These are phyloP conservation scores for Trichechus manatus DNA, from an alignment of 2,113 vertebrate species.

Conservation along the genomic window DNA sequence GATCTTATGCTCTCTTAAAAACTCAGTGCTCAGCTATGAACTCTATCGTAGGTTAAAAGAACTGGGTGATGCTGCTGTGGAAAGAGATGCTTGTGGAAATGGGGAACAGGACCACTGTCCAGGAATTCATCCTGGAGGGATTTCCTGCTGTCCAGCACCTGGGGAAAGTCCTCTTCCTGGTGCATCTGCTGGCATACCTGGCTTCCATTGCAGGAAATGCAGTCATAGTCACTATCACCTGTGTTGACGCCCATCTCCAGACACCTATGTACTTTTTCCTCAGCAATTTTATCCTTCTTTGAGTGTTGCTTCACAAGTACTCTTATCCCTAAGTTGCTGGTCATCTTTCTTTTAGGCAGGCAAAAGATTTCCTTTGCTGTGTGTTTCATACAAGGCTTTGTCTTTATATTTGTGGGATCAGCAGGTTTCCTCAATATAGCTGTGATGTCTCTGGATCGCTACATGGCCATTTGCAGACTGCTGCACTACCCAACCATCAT, in stretches of 20 bases:
- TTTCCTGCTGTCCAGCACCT: conserved; percentile 26
- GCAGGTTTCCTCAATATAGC: not conserved
- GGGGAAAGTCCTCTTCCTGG: conserved; percentile 14
- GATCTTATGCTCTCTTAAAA: not conserved
- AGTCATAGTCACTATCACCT: conserved; percentile 27
- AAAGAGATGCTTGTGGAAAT: not conserved
- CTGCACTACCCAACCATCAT: no score
- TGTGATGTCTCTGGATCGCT: not conserved
- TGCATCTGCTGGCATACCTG: conserved; percentile 44
- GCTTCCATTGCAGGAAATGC: conserved; percentile 28
- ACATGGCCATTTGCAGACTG: not conserved
- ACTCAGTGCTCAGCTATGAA: not conserved
- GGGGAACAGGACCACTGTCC: not conserved
- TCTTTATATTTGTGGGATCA: not conserved
- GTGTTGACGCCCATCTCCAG: not conserved
- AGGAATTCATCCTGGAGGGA: conserved; percentile 43
- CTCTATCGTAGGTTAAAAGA: not conserved
- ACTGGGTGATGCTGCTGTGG: accelerated
- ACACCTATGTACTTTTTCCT: conserved; percentile 64
- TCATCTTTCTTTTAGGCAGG: not conserved
- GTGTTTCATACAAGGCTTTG: not conserved
- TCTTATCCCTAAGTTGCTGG: not conserved
- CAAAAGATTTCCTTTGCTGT: not conserved
- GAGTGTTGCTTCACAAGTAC: not conserved
- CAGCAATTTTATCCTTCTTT: not conserved